Evolutionary conservation across 2,113 vertebrate species (phyloP).

Genomic region (Tragelaphus buxtoni): DNA sequence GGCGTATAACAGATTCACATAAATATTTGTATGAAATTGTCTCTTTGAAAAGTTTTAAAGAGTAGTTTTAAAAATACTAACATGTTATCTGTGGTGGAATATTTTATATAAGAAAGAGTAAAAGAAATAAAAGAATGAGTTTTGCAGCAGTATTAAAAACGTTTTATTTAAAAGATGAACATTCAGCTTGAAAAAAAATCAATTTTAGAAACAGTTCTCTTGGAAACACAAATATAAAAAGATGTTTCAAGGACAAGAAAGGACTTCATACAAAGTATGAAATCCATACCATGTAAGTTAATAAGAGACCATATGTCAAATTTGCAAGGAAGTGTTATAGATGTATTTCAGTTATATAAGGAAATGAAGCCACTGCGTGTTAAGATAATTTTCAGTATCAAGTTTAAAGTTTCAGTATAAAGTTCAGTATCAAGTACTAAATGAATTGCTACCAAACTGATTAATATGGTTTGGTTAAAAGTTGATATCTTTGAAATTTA

Average conservation of each 20-base stretch:
- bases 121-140: background rate
- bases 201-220: constrained; percentile 24
- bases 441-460: constrained; percentile 55
- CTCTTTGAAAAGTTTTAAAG: background rate
- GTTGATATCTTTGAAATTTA: constrained; percentile 52
- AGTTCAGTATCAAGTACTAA: constrained; percentile 56
- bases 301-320: constrained; percentile 14
- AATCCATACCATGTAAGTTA: constrained; percentile 27
- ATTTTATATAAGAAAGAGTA: background rate
- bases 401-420: background rate
- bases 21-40: background rate
- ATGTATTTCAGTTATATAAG: constrained; percentile 34
- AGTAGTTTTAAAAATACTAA: background rate
- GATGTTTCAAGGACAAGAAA: constrained; percentile 2
- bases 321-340: constrained; percentile 30
- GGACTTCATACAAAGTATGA: constrained; percentile 27
- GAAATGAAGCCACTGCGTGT: constrained; percentile 47
- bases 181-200: background rate
- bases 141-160: background rate
- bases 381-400: constrained; percentile 62
- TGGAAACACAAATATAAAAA: constrained; percentile 9
- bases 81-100: background rate
- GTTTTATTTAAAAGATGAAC: constrained; percentile 17
- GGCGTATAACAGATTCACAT: background rate
- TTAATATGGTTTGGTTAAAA: constrained; percentile 47